Evolutionary conservation across 2,113 vertebrate species (phyloP), one percentile per base, ranked within the genome.

Genomic region (Syngnathus floridae): DNA sequence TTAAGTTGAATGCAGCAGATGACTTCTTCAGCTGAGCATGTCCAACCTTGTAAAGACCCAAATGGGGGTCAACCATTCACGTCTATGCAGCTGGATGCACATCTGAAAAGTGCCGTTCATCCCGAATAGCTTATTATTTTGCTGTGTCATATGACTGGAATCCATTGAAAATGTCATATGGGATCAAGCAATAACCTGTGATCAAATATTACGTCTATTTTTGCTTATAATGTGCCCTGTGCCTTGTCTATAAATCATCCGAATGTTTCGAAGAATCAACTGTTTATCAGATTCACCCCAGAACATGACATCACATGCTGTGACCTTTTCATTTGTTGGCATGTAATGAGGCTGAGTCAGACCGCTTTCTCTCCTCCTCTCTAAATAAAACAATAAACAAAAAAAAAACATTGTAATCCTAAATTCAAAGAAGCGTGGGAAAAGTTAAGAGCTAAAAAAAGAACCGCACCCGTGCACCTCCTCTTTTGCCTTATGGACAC

Each of bases 11-110:
- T 52, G 14, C 45, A 62, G 69, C 60, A 67, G 62, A 83, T 73
- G 66, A 78, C 41, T 80, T 71, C 56, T 76, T 48, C 81, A 82
- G 74, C 67, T 84, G 75, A 31, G 26, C 26, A 31, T 31, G 58
- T 62, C 35, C 22, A 52, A 60, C 71, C 70, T 41, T 35, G 37
- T 72, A 56, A 71, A 41, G 46, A 76, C 54, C 35, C 46, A 58
- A 55, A 64, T 17, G 22, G 41, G 36, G 62, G 55, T 65, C 40
- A 31, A 67, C 2, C 13, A 3, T 68, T 40, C 6, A 3, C 31
- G 40, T 60, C 52, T 19, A n/a, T 62, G 38, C 62, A 71, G 21
- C 76, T 70, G 45, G 49, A 60, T 26, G 38, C 26, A 55, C 26
- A 54, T 36, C 0, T n/a, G 13, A 7, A 13, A n/a, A 16, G 13